Base-by-base conservation (phyloP, 2,113 vertebrate genomes). In the Pachycephala philippinensis region DNA sequence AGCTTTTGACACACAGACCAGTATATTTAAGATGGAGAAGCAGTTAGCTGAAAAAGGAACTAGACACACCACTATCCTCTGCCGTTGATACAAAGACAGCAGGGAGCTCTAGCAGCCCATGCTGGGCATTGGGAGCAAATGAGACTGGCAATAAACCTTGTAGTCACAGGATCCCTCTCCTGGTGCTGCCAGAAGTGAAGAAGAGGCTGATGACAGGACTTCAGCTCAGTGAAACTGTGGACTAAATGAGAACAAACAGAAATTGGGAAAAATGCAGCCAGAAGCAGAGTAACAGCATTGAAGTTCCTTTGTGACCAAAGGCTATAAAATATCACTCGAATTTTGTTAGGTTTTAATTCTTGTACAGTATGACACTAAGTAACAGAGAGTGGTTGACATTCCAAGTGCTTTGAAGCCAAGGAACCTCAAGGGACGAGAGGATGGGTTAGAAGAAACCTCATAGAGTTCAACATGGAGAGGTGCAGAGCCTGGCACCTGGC, bases 381-480 rank as follows among this genome's bases (percentile, higher is more conserved):
- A 63, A 33, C 15, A 52, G 56, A 69, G 47, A 52, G 35, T 33
- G 24, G 42, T 3, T 87, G 72, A 42, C 24, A 24, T 59, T 69
- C 40, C 31, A 45, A 64, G 60, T 37, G 6, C 66, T 72, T 57
- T 44, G 60, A 39, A 72, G 37, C 10, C 4, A 1, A 82, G 31
- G 24, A 28, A 85, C 15, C 35, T 88, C n/a, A 44, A 22, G 1
- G 54, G 63, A 22, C 59, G 47, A 72, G 70, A 77, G 28, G 26
- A 39, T 7, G 23, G 20, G 18, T 45, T 49, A 30, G 45, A 35
- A 69, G 44, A 68, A 91, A 56, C 20, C 40, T 76, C 20, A 15
- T 0, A 6, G 63, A 69, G 28, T 13, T 90, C 31, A 47, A 2
- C 7, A 13, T 0, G 3, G 28, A 0, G 2, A 65, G 26, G 14